A percentile compares a stretch with the other conserved stretches of the same genome.
Conservation (phyloP, 2,888 invertebrate genomes). For the Drosophila leonis region DNA sequence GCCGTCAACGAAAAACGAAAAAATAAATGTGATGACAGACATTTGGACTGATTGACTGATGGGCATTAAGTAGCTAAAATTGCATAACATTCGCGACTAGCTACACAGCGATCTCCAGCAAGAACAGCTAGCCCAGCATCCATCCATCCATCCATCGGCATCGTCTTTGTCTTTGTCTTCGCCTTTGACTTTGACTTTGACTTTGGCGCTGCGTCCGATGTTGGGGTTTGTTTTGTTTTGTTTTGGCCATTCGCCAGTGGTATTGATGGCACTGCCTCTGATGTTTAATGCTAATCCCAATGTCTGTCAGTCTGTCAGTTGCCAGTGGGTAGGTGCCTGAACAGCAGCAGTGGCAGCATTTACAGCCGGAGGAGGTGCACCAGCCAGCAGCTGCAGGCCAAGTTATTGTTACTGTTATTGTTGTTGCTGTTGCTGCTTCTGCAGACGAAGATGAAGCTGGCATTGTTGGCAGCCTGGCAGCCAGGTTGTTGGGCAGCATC, state of each 20-base stretch:
- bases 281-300: conserved; percentile 79
- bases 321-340: conserved; percentile 43
- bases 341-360: conserved; percentile 14
- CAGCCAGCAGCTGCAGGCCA: conserved; percentile 40
- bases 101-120: not conserved
- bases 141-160: conserved; percentile 29
- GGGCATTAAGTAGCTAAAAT: conserved; percentile 78
- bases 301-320: conserved; percentile 62
- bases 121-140: conserved; percentile 3
- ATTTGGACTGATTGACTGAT: conserved; percentile 78
- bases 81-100: conserved; percentile 67
- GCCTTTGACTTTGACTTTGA: conserved; percentile 17
- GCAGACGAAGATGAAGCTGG: conserved; percentile 76
- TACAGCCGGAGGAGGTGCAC: conserved; percentile 15
- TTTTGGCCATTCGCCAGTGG: conserved; percentile 42
- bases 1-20: conserved; percentile 28
- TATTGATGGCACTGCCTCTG: conserved; percentile 53
- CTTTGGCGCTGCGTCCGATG: conserved; percentile 23
- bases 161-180: conserved; percentile 20
- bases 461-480: conserved; percentile 52
- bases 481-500: conserved; percentile 6
- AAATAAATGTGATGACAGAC: conserved; percentile 74
- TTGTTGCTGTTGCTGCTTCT: conserved; percentile 31
- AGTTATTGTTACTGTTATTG: conserved; percentile 64
- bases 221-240: conserved; percentile 42